A percentile compares a stretch with the other conserved stretches of the same genome.
Evolutionary conservation across 2,113 vertebrate species (phyloP).

Genomic region (Ciconia stormi): DNA sequence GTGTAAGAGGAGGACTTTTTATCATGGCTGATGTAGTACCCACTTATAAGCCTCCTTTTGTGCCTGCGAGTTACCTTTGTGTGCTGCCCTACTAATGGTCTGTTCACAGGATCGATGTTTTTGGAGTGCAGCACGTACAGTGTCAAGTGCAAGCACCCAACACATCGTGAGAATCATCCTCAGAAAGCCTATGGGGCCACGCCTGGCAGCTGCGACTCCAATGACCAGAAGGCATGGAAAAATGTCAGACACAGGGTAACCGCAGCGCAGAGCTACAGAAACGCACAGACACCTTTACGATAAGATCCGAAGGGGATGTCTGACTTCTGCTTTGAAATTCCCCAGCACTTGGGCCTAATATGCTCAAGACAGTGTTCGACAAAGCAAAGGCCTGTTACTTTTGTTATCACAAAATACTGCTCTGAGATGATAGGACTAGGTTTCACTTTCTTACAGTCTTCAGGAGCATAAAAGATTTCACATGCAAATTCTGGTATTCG

Average conservation of each 20-base stretch:
- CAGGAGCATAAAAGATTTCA: not conserved
- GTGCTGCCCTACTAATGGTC: not conserved
- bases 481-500: not conserved
- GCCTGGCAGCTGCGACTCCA: not conserved
- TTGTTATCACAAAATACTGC: not conserved
- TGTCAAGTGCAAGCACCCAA: fast-evolving
- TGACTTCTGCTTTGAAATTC: not conserved
- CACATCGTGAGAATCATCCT: not conserved
- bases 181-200: not conserved
- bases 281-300: not conserved
- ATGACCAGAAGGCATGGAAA: not conserved
- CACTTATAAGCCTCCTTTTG: not conserved
- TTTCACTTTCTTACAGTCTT: not conserved
- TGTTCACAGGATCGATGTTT: not conserved
- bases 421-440: not conserved
- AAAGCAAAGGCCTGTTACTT: not conserved
- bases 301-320: not conserved
- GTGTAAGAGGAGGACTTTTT: not conserved
- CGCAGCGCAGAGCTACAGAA: not conserved
- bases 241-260: fast-evolving
- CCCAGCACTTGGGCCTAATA: not conserved
- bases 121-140: not conserved
- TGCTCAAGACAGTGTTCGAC: not conserved
- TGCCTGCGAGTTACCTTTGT: not conserved
- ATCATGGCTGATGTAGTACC: not conserved